Base-by-base conservation (phyloP, 2,888 invertebrate species). In the Acrobasis repandana region DNA sequence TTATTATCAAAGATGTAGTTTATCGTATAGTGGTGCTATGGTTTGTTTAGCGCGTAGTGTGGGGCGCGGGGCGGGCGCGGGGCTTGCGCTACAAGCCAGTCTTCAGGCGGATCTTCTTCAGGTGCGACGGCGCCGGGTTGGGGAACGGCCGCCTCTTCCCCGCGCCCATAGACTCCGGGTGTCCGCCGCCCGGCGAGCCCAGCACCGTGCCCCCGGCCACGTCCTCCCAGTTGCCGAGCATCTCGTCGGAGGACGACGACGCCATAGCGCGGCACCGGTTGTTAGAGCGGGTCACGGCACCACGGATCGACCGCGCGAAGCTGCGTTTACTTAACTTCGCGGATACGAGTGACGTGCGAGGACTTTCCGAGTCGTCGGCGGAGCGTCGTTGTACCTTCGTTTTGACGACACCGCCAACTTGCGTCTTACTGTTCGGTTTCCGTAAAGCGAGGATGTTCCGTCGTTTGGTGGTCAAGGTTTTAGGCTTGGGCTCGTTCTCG, bases 41-140 rank as follows among this genome's bases (percentile, higher is more conserved):
- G 34, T 14, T 2, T 47, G 58, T 49, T 28, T 48, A 50, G 59
- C 47, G 60, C 43, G 59, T 15, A 64, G 56, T 14, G 54, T 62
- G 61, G 61, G 71, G 67, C 61, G 76, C 67, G 65, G 82, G 76
- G 58, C 78, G 74, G 66, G 80, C 77, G 74, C 81, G 83, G 63
- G 75, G 76, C 67, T 71, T 72, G 69, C 80, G 88, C 86, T 90
- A 90, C 79, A 86, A 76, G 70, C 72, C 84, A 8, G 86, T 80
- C 75, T 91, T 91, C 54, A 91, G 80, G 60, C 91, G 79, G 70
- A 90, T 88, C 80, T 91, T 91, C 74, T 91, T 91, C 64, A 91
- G 86, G 62, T 75, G 86, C 60, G 83, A 67, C 18, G 90, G 84
- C 54, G 85, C 68, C 0, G 83, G 77, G 67, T 73, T 76, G 43